phyloP scores from a whole-genome alignment of 1,140 invertebrate genomes.

The Sinella curviseta region DNA sequence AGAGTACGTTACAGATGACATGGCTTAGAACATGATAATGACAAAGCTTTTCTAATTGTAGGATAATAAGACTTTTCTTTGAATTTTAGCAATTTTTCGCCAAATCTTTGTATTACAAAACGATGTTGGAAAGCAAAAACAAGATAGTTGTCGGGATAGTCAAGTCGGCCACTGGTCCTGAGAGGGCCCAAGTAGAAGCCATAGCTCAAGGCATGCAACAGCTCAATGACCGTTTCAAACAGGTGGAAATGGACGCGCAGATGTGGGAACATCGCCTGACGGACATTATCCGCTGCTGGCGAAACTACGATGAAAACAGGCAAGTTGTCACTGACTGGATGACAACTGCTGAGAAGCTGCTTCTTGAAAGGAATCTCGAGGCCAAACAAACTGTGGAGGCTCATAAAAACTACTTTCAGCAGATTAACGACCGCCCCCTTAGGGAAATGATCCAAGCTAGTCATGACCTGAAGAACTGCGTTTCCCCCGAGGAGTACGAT shows the following conservation, averaged over 20 bases:
- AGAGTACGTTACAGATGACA: constrained; percentile 58
- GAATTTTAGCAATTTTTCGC: constrained; percentile 73
- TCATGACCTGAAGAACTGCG: constrained; percentile 72
- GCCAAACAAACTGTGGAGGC: constrained; percentile 76
- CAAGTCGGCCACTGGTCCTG: constrained; percentile 70
- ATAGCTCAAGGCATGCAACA: constrained; percentile 70
- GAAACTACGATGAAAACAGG: constrained; percentile 78
- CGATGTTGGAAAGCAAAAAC: constrained; percentile 91
- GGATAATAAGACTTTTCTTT: constrained; percentile 34
- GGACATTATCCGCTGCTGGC: constrained; percentile 78
- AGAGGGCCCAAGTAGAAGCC: constrained; percentile 70
- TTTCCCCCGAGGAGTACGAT: constrained; percentile 69
- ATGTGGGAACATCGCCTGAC: constrained; percentile 77
- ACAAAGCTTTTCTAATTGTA: constrained; percentile 27
- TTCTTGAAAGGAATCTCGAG: constrained; percentile 78
- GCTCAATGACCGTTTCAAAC: constrained; percentile 78
- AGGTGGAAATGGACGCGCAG: constrained; percentile 70
- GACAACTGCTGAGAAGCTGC: constrained; percentile 74
- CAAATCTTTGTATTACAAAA: constrained; percentile 83
- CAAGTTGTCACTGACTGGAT: constrained; percentile 81
- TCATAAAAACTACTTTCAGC: constrained; percentile 75
- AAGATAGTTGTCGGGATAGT: constrained; percentile 88
- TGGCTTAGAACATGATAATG: neutral
- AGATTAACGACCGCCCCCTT: constrained; percentile 78
- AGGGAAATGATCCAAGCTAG: constrained; percentile 76